A percentile compares a stretch with the other conserved stretches of the same genome.
These are phyloP conservation scores for Epirrhoe alternata DNA, from an alignment of 2,888 invertebrate species.

Conservation along the genomic window DNA sequence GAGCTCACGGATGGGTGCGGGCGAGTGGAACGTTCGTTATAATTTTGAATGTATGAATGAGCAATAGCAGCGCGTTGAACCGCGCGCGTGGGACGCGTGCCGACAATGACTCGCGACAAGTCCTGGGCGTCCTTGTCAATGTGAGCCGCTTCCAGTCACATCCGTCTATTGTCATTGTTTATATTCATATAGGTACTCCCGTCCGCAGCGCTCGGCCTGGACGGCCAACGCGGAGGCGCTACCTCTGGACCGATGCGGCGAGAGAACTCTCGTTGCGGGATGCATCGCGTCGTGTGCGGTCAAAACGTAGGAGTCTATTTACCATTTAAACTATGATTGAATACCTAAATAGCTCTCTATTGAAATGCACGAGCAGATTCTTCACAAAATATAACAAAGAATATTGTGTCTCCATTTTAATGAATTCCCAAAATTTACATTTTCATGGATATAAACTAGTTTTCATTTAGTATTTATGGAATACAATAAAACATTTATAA, in stretches of 20 bases:
- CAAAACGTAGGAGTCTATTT: slow-evolving; percentile 64
- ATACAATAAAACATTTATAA: slow-evolving; percentile 71
- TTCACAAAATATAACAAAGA: slow-evolving; percentile 42
- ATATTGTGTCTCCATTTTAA: slow-evolving; percentile 43
- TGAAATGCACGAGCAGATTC: slow-evolving; percentile 38
- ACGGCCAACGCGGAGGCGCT: slow-evolving; percentile 54
- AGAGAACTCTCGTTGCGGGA: slow-evolving; percentile 30
- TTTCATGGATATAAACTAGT: slow-evolving; percentile 67
- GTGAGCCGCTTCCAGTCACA: slow-evolving; percentile 84
- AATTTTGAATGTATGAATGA: slow-evolving; percentile 85
- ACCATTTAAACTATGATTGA: slow-evolving; percentile 46
- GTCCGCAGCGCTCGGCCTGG: slow-evolving; percentile 65
- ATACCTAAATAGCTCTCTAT: slow-evolving; percentile 39
- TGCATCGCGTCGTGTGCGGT: slow-evolving; percentile 61
- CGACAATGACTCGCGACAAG: slow-evolving; percentile 80
- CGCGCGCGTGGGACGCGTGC: slow-evolving; percentile 78
- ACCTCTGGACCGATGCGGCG: slow-evolving; percentile 44
- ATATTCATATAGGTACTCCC: slow-evolving; percentile 80
- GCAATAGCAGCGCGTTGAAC: slow-evolving; percentile 75
- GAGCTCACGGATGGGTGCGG: slow-evolving; percentile 78
- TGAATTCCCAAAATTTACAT: slow-evolving; percentile 57
- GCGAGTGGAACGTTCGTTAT: slow-evolving; percentile 79
- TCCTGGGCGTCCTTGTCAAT: slow-evolving; percentile 85
- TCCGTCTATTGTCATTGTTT: slow-evolving; percentile 84
- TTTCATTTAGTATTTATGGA: slow-evolving; percentile 68